These are phyloP conservation scores for Anas acuta DNA, from an alignment of 2,797 vertebrate genomes.

Conservation along the genomic window DNA sequence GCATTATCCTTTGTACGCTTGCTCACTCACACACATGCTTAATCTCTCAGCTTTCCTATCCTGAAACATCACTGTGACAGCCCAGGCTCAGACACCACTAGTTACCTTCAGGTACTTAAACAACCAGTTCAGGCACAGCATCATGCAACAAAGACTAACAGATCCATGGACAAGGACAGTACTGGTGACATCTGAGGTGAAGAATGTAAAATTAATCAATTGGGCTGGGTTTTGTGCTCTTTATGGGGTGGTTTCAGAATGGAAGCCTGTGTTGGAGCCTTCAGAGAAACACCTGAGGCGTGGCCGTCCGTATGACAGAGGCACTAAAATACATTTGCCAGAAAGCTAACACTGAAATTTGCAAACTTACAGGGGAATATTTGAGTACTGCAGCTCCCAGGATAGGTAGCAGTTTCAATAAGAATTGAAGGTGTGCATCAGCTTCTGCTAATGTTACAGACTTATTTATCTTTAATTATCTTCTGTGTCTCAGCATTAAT, in stretches of 20 bases:
- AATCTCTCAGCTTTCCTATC: not conserved
- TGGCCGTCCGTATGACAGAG: not conserved
- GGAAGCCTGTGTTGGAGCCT: not conserved
- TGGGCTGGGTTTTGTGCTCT: not conserved
- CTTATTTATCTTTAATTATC: not conserved
- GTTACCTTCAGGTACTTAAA: not conserved
- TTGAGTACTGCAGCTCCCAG: not conserved
- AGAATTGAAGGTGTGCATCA: not conserved
- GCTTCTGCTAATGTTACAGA: not conserved
- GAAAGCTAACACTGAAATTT: not conserved
- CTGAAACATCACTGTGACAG: not conserved
- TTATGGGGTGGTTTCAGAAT: not conserved
- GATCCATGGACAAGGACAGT: not conserved
- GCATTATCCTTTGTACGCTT: not conserved
- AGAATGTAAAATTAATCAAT: not conserved
- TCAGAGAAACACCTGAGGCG: not conserved
- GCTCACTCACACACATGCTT: accelerated
- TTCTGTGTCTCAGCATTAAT: not conserved
- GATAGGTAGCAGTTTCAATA: not conserved
- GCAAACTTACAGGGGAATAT: not conserved
- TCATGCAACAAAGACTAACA: not conserved
- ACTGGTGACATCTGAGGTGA: not conserved
- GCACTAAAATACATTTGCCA: not conserved
- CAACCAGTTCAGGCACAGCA: not conserved
- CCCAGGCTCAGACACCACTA: not conserved